Evolutionary conservation across 2,797 vertebrate species (phyloP).

Genomic region (Melanogrammus aeglefinus): DNA sequence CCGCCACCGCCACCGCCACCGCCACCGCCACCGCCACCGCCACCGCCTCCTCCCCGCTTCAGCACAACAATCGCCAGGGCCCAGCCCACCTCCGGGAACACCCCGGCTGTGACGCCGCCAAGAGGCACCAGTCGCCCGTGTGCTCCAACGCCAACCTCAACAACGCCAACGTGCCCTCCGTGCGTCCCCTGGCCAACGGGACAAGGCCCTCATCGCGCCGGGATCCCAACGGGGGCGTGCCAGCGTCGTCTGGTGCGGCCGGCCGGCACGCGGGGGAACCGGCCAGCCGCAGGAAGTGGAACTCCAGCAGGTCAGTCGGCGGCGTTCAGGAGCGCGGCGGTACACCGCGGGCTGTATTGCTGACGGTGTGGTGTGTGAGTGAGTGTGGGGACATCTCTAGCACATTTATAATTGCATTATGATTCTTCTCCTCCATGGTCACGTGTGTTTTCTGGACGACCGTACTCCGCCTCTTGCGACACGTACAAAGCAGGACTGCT

Average conservation of each 20-base stretch:
- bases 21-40: background rate
- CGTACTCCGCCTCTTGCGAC: background rate
- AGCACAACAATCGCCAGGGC: conserved; percentile 63
- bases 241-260: conserved; percentile 52
- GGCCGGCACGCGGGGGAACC: conserved; percentile 67
- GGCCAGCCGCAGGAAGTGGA: conserved; percentile 76
- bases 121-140: conserved; percentile 73
- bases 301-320: conserved; percentile 79
- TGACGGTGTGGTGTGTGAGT: background rate
- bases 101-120: background rate
- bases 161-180: conserved; percentile 90
- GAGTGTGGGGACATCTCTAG: background rate
- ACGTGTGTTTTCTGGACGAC: background rate
- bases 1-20: background rate
- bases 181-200: conserved; percentile 68
- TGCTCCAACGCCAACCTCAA: conserved; percentile 96
- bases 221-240: conserved; percentile 7
- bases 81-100: conserved; percentile 68
- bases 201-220: conserved; percentile 62
- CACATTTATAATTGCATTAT: background rate
- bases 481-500: conserved; percentile 72
- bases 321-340: background rate
- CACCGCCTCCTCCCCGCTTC: conserved; percentile 39
- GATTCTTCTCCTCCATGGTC: background rate
- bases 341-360: background rate